phyloP scores from a whole-genome alignment of 2,797 vertebrate species.

The Anableps anableps region DNA sequence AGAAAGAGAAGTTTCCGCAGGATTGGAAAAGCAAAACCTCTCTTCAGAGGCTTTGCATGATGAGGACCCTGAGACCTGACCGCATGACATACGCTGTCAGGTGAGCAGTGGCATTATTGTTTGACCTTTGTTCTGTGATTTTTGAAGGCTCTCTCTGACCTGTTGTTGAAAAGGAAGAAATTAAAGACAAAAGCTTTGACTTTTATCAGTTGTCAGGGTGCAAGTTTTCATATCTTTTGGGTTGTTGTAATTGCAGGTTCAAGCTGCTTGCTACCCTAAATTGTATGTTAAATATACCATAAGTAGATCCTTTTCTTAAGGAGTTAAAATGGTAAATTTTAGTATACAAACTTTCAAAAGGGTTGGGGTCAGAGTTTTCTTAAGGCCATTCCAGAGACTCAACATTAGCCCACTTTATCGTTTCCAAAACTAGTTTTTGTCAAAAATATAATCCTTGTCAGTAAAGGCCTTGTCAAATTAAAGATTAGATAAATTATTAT shows the following conservation, averaged over 20 bases:
- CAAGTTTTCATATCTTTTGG: constrained; percentile 3
- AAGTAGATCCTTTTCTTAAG: not conserved
- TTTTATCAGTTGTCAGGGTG: constrained; percentile 2
- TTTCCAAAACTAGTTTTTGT: too few species aligned
- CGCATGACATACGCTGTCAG: constrained; percentile 91
- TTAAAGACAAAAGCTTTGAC: constrained; percentile 40
- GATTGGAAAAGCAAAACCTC: constrained; percentile 94
- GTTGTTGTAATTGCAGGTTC: not conserved
- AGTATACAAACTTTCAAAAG: too few species aligned
- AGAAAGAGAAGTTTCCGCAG: constrained; percentile 94
- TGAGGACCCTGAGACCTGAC: constrained; percentile 91
- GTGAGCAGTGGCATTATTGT: constrained; percentile 66
- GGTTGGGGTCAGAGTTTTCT: too few species aligned
- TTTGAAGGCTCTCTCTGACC: constrained; percentile 21
- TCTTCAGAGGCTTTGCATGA: constrained; percentile 91
- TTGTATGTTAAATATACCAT: not conserved
- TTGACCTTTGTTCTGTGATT: constrained; percentile 30
- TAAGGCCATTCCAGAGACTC: too few species aligned
- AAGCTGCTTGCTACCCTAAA: not conserved
- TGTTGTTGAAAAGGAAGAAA: constrained; percentile 27
- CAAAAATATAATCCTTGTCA: too few species aligned
- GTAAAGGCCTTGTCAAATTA: too few species aligned
- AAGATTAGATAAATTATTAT: not conserved
- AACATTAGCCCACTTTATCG: too few species aligned
- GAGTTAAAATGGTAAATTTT: too few species aligned